A percentile compares a stretch with the other conserved stretches of the same genome.
Conservation (phyloP, 2,113 vertebrate genomes). For the Pluvianellus socialis region DNA sequence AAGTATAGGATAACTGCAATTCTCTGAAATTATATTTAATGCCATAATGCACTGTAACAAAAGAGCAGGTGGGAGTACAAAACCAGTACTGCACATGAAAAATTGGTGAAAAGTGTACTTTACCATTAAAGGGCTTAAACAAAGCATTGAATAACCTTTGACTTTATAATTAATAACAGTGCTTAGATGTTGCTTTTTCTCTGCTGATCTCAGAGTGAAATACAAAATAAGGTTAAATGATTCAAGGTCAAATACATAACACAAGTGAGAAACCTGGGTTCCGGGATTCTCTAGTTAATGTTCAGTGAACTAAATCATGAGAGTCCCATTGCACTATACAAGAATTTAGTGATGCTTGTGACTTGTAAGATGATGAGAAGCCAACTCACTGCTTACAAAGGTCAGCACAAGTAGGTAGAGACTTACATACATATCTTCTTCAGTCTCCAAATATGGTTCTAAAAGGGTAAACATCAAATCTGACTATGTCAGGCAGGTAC, state of each 20-base stretch:
- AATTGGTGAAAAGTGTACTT: neutral
- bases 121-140: neutral
- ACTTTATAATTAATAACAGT: neutral
- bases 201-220: neutral
- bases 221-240: neutral
- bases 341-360: neutral
- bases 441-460: neutral
- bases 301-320: neutral
- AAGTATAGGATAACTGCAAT: conserved; percentile 17
- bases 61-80: conserved; percentile 6
- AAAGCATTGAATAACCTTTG: neutral
- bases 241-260: neutral
- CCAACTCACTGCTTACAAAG: neutral
- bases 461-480: neutral
- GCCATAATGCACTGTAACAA: conserved; percentile 27
- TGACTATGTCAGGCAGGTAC: neutral
- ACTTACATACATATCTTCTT: neutral
- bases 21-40: conserved; percentile 44
- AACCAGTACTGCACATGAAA: neutral
- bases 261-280: neutral
- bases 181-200: neutral
- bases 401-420: neutral
- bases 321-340: neutral
- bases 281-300: neutral
- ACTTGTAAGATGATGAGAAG: neutral